Evolutionary conservation across 2,797 vertebrate genomes (phyloP).

Genomic region (Hyperoplus immaculatus): DNA sequence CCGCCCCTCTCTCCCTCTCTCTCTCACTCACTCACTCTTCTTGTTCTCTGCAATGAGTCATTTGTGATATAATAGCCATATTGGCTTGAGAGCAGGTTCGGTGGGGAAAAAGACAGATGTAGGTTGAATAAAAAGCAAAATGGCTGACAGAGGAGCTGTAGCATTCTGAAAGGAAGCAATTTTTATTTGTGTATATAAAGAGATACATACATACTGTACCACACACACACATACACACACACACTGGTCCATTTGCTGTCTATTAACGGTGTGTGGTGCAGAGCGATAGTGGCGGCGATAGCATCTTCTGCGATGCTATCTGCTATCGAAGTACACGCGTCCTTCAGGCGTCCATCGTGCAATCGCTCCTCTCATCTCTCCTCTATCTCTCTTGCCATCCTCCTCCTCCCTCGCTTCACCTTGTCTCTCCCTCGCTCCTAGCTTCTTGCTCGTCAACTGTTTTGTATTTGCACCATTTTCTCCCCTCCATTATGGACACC

Average conservation of each 20-base stretch:
- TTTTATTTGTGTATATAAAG: constrained; percentile 18
- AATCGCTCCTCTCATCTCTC: constrained; percentile 81
- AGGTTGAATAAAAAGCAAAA: constrained; percentile 57
- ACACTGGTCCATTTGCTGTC: constrained; percentile 76
- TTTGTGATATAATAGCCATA: constrained; percentile 82
- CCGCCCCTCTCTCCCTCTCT: constrained; percentile 64
- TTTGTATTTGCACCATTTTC: constrained; percentile 10
- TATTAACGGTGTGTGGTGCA: constrained; percentile 83
- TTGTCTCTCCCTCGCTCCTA: constrained; percentile 48
- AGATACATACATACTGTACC: constrained; percentile 25
- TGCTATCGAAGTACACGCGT: constrained; percentile 87
- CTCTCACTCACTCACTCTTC: constrained; percentile 59
- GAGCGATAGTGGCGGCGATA: constrained; percentile 79
- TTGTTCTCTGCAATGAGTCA: constrained; percentile 79
- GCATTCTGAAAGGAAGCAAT: constrained; percentile 21
- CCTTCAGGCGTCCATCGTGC: constrained; percentile 80
- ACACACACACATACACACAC: constrained; percentile 30
- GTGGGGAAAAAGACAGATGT: constrained; percentile 74
- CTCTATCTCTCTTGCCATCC: constrained; percentile 72
- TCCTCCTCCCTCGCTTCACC: constrained; percentile 62
- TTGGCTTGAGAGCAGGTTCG: constrained; percentile 72
- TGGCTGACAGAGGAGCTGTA: constrained; percentile 31
- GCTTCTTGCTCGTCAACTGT: constrained; percentile 39
- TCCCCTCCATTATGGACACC: not conserved
- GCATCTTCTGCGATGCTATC: constrained; percentile 86